These are phyloP conservation scores for Chionomys nivalis DNA, from an alignment of 2,113 vertebrate species.

Conservation along the genomic window DNA sequence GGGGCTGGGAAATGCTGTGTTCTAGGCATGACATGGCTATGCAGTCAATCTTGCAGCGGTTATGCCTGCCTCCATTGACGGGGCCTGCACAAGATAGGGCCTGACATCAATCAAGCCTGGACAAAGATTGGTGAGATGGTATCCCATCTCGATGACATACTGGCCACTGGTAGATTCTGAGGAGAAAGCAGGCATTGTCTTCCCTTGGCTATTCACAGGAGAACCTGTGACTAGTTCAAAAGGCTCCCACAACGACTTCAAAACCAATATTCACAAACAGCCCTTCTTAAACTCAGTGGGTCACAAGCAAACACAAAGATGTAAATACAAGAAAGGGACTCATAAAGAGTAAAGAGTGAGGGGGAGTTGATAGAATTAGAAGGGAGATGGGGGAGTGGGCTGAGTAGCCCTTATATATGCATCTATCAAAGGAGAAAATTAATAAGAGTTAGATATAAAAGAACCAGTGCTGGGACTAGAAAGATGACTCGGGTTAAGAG, in stretches of 20 bases:
- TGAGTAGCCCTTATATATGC: background rate
- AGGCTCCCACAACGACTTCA: too few relatives aligned
- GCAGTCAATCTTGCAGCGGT: too few relatives aligned
- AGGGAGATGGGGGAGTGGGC: background rate
- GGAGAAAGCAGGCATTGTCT: background rate
- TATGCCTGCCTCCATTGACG: background rate
- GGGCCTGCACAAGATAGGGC: background rate
- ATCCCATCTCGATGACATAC: background rate
- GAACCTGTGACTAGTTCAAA: too few relatives aligned
- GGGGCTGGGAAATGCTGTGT: too few relatives aligned
- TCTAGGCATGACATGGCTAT: background rate
- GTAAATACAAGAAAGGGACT: background rate
- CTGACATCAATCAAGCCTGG: background rate
- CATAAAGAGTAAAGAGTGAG: background rate
- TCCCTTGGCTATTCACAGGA: background rate
- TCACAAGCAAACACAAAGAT: background rate
- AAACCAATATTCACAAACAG: background rate
- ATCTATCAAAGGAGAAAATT: background rate
- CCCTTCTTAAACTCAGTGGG: background rate
- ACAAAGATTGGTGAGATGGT: background rate
- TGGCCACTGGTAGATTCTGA: background rate
- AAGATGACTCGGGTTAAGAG: too few relatives aligned
- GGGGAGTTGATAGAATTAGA: background rate
- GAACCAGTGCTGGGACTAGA: background rate
- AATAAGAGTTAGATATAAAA: background rate